Evolutionary conservation across 1,140 invertebrate species (phyloP), one percentile per base, ranked within the genome.

Genomic region (Calephelis virginiensis): DNA sequence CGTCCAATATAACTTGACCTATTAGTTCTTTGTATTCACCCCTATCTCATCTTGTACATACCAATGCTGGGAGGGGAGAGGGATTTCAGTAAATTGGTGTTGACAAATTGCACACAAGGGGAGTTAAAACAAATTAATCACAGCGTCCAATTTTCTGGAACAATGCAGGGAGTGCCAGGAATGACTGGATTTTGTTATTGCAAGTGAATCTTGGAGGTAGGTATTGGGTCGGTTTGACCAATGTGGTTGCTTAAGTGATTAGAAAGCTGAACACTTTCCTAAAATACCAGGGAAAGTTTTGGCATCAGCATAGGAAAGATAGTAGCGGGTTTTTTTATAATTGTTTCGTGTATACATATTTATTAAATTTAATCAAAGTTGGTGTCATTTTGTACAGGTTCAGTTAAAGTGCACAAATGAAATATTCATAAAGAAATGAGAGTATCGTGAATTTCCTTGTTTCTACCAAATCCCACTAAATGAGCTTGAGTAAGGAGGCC

Each of bases 111-210:
- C 78, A 83, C 11, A 56, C 68, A 76, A 79, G 86, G 85, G 84
- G 84, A 80, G 75, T 85, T 81, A 80, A 66, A 85, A 82, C 83
- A 82, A 86, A 89, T 89, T 89, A 89, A 89, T 89, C 86, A 86
- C 73, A 56, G 75, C 63, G 71, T 87, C 84, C 86, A 89, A 89
- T 89, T 89, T 85, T 73, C 73, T 70, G 81, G 83, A 86, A 89
- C 86, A 89, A 87, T 87, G 80, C 71, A 73, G 76, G 64, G 49
- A 45, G 56, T 13, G 13, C 40, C 28, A 59, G 70, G 70, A 70
- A 74, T 74, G 64, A 74, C 64, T 43, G 69, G 69, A 73, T 64
- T 69, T 66, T 69, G 73, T 72, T 75, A 72, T 72, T 75, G 68
- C 70, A 64, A 59, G 28, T 59, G 53, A 59, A 59, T 59, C 53